These are phyloP conservation scores for Caerostris darwini DNA, from an alignment of 1,140 invertebrate species.

Conservation along the genomic window DNA sequence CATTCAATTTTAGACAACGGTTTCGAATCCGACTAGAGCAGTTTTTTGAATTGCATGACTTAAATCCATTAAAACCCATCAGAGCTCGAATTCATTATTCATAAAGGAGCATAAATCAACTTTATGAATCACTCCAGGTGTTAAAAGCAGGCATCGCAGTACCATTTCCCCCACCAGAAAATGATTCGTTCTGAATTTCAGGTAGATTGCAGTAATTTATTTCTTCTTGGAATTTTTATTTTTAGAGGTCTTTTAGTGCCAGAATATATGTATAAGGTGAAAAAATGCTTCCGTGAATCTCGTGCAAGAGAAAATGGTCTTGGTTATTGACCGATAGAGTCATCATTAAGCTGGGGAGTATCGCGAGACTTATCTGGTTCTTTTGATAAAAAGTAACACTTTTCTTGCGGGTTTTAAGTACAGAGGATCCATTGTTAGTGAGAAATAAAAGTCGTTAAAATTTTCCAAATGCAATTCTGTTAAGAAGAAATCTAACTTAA, in stretches of 20 bases:
- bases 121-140: conserved; percentile 22
- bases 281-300: conserved; percentile 5
- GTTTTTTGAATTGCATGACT: conserved; percentile 44
- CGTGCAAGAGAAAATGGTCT: neutral
- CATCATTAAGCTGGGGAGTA: neutral
- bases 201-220: conserved; percentile 38
- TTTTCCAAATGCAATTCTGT: neutral
- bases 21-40: neutral
- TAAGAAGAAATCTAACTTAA: neutral
- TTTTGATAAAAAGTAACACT: neutral
- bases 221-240: conserved; percentile 15
- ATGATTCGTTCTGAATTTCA: neutral
- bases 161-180: neutral
- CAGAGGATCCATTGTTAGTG: neutral
- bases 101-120: conserved; percentile 60
- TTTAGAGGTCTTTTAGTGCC: neutral
- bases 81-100: conserved; percentile 57
- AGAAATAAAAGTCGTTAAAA: neutral
- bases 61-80: conserved; percentile 60
- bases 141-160: conserved; percentile 41
- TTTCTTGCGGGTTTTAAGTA: neutral
- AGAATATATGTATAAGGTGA: neutral
- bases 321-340: conserved; percentile 10
- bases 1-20: neutral
- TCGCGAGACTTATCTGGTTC: neutral